Conservation (phyloP, 2,113 vertebrate genomes). For the Nibea coibor region DNA sequence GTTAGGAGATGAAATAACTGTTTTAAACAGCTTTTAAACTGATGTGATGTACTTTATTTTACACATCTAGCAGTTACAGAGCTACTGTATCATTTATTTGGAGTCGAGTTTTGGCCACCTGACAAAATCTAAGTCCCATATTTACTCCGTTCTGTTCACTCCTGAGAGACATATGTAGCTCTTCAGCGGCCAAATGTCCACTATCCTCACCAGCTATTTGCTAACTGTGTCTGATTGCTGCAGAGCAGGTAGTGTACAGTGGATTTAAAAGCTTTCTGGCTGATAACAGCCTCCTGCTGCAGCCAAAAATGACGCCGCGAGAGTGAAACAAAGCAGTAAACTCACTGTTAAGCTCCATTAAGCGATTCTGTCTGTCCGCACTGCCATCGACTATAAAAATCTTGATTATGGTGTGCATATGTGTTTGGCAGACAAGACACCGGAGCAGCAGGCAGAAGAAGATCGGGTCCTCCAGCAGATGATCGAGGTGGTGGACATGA, state of each 20-base stretch:
- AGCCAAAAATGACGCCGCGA: no score
- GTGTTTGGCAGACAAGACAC: constrained; percentile 85
- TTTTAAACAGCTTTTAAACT: neutral
- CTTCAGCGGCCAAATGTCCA: neutral
- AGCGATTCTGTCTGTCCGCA: neutral
- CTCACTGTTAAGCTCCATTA: neutral
- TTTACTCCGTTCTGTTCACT: no score
- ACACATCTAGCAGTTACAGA: neutral
- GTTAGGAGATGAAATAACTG: neutral
- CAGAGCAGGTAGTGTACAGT: no score
- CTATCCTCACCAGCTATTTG: neutral
- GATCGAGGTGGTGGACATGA: constrained; percentile 91
- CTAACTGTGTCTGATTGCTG: no score
- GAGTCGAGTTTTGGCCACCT: neutral
- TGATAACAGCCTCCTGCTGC: no score
- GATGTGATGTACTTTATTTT: neutral
- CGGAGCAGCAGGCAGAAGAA: constrained; percentile 82
- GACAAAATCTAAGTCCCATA: no score
- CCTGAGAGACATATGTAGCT: no score
- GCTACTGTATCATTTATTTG: neutral
- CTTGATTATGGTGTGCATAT: neutral
- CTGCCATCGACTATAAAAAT: no score
- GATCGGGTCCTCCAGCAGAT: constrained; percentile 84
- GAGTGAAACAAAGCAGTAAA: neutral
- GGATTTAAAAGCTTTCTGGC: no score